These are phyloP conservation scores for Paracentrotus lividus DNA, from an alignment of 53 echinoderm and acorn worm genomes.

Conservation along the genomic window DNA sequence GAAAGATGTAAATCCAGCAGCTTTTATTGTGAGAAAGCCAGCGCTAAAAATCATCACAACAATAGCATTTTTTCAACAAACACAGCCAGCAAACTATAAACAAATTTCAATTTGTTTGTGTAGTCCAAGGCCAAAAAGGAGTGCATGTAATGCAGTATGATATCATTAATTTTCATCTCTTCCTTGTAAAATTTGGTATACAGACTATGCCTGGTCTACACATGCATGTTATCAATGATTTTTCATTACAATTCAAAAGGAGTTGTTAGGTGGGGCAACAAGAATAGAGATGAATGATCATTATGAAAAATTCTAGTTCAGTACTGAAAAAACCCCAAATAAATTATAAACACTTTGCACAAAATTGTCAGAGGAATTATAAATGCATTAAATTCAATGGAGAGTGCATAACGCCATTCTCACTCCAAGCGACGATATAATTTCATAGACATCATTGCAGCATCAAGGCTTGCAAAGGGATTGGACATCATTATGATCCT, in stretches of 20 bases:
- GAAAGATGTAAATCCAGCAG: slow-evolving; percentile 4
- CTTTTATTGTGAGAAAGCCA: slow-evolving; percentile 37
- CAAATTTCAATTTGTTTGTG: neutral
- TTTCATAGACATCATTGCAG: neutral
- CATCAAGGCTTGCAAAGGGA: neutral
- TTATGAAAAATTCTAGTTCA: neutral
- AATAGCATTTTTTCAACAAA: slow-evolving; percentile 12
- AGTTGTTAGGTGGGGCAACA: neutral
- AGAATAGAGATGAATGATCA: neutral
- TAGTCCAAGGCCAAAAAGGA: neutral
- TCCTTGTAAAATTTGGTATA: slow-evolving; percentile 7
- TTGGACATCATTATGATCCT: neutral
- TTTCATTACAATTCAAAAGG: neutral
- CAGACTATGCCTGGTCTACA: neutral
- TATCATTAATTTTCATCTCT: neutral
- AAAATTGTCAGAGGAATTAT: no score
- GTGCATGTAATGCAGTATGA: neutral
- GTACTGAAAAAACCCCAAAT: neutral
- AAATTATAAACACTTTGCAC: slow-evolving; percentile 4
- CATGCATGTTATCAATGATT: no score
- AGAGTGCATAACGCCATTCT: no score
- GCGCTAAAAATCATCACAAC: slow-evolving; percentile 27
- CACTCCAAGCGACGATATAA: no score
- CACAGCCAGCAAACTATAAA: neutral
- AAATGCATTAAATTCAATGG: no score